Conservation (phyloP, 2,888 invertebrate species). For the Proisotoma minuta region DNA sequence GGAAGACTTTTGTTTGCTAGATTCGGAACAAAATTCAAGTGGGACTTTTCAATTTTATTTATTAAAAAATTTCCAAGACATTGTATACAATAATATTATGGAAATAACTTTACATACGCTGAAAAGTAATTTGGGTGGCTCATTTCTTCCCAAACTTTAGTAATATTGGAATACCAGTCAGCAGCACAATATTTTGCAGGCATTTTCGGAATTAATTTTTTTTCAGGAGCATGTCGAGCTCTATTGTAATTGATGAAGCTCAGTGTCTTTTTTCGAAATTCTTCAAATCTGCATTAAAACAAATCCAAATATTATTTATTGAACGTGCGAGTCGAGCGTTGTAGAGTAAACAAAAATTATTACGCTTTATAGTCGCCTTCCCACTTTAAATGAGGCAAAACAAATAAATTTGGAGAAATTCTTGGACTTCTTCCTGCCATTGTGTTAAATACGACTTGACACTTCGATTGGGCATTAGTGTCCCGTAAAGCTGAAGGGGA, state of each 20-base stretch:
- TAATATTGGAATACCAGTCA: constrained; percentile 36
- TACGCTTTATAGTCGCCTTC: constrained; percentile 10
- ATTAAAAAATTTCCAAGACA: no score
- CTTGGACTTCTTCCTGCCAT: constrained; percentile 31
- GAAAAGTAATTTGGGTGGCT: constrained; percentile 29
- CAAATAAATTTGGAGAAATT: constrained; percentile 32
- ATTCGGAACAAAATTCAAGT: no score
- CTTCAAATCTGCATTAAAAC: constrained; percentile 27
- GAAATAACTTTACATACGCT: constrained; percentile 39
- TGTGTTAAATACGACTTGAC: constrained; percentile 32
- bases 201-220: constrained; percentile 22
- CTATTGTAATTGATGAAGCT: constrained; percentile 36
- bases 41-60: no score
- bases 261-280: constrained; percentile 29
- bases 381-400: constrained; percentile 35
- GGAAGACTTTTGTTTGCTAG: no score
- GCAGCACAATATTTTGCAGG: constrained; percentile 31
- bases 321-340: no score
- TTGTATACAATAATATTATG: constrained; percentile 19
- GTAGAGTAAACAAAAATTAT: not conserved
- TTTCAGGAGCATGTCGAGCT: constrained; percentile 30
- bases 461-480: constrained; percentile 12
- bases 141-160: constrained; percentile 40
- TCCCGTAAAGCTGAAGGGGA: constrained; percentile 30
- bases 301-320: constrained; percentile 1